Conservation (phyloP, 2,797 vertebrate species). For the Scomberomorus guttatus region DNA sequence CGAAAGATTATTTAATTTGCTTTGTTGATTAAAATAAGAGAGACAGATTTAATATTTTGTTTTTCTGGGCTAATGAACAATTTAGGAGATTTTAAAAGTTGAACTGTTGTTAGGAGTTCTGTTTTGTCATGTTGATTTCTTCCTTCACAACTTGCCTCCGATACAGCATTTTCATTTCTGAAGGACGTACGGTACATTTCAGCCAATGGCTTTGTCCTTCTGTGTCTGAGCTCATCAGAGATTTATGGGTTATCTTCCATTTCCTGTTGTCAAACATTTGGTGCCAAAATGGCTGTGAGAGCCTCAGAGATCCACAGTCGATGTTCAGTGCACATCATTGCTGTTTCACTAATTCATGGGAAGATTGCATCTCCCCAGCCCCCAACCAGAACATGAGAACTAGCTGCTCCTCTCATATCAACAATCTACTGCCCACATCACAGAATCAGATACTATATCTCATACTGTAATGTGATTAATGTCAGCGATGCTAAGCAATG, state of each 20-base stretch:
- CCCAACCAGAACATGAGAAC: not conserved
- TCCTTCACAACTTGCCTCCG: constrained; percentile 65
- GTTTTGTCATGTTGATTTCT: constrained; percentile 65
- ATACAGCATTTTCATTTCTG: constrained; percentile 24
- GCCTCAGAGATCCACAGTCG: constrained; percentile 10
- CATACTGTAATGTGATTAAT: constrained; percentile 57
- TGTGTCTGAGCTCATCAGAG: constrained; percentile 45
- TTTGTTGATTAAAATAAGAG: constrained; percentile 80
- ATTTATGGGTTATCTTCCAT: constrained; percentile 14
- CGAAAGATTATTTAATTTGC: constrained; percentile 92
- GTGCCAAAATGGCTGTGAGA: constrained; percentile 53
- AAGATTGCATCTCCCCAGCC: not conserved
- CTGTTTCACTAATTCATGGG: not conserved
- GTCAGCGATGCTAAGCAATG: constrained; percentile 43
- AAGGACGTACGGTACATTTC: constrained; percentile 40
- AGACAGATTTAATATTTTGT: constrained; percentile 70
- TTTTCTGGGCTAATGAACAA: constrained; percentile 76
- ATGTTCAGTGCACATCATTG: constrained; percentile 4
- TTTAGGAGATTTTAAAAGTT: constrained; percentile 70
- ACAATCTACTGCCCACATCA: constrained; percentile 31
- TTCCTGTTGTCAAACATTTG: constrained; percentile 39
- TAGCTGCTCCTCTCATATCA: constrained; percentile 34
- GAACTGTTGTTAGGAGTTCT: constrained; percentile 70
- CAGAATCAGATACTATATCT: constrained; percentile 28
- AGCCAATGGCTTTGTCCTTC: constrained; percentile 61